phyloP scores from a whole-genome alignment of 2,888 invertebrate genomes.

The Melieria omissa region DNA sequence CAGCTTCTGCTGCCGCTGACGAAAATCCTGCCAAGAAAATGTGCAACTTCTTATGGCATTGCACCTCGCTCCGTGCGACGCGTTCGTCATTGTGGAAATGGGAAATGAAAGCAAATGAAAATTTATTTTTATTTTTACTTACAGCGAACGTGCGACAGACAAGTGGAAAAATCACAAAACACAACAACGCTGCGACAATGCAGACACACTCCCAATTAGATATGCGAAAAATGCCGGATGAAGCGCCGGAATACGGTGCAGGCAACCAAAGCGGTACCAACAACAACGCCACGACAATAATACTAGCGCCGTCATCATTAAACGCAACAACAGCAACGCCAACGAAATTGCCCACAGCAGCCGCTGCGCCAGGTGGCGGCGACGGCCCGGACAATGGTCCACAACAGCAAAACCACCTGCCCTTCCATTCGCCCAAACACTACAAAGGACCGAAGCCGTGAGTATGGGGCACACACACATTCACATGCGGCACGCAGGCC shows the following conservation, averaged over 20 bases:
- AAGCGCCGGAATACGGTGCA: conserved; percentile 41
- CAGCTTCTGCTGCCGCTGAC: conserved; percentile 9
- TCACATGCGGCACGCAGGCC: too few species aligned
- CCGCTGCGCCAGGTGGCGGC: conserved; percentile 40
- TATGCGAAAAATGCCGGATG: conserved; percentile 55
- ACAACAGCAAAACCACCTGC: not conserved
- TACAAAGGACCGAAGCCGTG: conserved; percentile 64
- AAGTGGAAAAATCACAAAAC: conserved; percentile 30
- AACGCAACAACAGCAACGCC: conserved; percentile 53
- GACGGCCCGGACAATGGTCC: conserved; percentile 26
- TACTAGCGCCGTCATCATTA: conserved; percentile 63
- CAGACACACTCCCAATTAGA: conserved; percentile 60
- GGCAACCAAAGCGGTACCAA: conserved; percentile 36
- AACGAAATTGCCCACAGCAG: conserved; percentile 33
- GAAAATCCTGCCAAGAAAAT: not conserved
- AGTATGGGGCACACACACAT: conserved; percentile 45
- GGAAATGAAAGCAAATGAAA: too few species aligned
- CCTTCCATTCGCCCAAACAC: conserved; percentile 28
- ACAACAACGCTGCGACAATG: conserved; percentile 33
- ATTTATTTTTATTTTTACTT: not conserved
- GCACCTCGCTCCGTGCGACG: not conserved
- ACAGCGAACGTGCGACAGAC: conserved; percentile 22
- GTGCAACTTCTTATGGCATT: not conserved
- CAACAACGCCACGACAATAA: conserved; percentile 60
- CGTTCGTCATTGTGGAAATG: not conserved